Percentiles rank a stretch among this genome's conserved stretches.
Evolutionary conservation across 2,888 invertebrate genomes (phyloP).

Genomic region (Bellardia pandia): DNA sequence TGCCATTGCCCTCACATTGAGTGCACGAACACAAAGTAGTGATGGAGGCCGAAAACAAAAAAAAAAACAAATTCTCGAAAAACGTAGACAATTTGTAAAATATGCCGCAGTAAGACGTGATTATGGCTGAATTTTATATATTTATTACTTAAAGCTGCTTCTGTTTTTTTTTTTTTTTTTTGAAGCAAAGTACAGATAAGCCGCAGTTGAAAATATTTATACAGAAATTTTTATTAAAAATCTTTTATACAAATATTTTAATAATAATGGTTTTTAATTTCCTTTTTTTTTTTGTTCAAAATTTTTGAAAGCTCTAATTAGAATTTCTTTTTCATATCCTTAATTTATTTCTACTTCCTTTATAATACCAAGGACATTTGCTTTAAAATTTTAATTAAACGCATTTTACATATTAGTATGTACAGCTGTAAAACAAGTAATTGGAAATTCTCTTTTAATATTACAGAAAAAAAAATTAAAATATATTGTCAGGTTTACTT

Average conservation of each 20-base stretch:
- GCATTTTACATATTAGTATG: no score
- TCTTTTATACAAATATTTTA: not conserved
- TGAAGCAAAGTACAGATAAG: not conserved
- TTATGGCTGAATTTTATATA: slow-evolving; percentile 63
- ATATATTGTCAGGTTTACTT: no score
- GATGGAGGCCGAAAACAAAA: not conserved
- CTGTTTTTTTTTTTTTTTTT: not conserved
- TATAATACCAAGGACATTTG: no score
- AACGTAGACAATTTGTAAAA: slow-evolving; percentile 71
- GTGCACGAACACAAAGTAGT: not conserved
- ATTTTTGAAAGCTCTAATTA: slow-evolving; percentile 15
- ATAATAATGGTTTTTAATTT: slow-evolving; percentile 43
- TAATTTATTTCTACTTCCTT: not conserved
- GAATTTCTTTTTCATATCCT: slow-evolving; percentile 18
- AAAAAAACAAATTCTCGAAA: not conserved
- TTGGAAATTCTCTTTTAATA: no score
- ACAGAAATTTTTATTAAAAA: slow-evolving; percentile 41
- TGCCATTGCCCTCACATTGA: not conserved
- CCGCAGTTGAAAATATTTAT: slow-evolving; percentile 11
- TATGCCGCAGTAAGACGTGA: slow-evolving; percentile 73
- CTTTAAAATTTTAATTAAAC: no score
- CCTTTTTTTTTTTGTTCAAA: not conserved
- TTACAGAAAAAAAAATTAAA: no score
- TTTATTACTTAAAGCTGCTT: slow-evolving; percentile 46
- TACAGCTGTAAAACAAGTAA: no score